phyloP scores from a whole-genome alignment of 2,888 invertebrate genomes.

The Eilema depressum region DNA sequence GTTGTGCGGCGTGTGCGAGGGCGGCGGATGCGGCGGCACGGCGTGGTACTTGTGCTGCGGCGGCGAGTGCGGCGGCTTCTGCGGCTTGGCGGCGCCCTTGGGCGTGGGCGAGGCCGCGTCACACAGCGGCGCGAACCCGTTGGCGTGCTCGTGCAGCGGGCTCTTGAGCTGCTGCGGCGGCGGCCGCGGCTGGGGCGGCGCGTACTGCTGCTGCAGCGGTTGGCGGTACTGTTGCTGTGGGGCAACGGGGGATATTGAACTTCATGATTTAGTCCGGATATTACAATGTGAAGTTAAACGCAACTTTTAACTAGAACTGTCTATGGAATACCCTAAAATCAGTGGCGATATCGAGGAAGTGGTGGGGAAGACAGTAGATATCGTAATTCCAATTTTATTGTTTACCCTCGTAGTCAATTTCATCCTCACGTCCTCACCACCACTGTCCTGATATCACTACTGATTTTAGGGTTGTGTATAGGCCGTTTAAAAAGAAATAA shows the following conservation, averaged over 20 bases:
- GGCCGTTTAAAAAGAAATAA: too few relatives aligned
- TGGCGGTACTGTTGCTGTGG: constrained; percentile 80
- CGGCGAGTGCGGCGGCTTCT: constrained; percentile 82
- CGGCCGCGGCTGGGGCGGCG: constrained; percentile 73
- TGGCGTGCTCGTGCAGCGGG: constrained; percentile 84
- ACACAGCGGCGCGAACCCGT: constrained; percentile 88
- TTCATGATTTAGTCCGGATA: neutral
- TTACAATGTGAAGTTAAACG: neutral
- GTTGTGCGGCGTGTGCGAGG: constrained; percentile 71
- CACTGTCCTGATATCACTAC: too few relatives aligned
- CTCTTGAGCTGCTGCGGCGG: constrained; percentile 87
- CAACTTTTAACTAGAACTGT: neutral
- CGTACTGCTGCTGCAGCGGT: constrained; percentile 81
- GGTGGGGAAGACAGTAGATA: too few relatives aligned
- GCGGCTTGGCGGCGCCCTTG: constrained; percentile 73
- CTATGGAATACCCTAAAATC: too few relatives aligned
- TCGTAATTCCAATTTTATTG: too few relatives aligned
- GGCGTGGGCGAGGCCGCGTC: constrained; percentile 86
- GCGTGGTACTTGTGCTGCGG: constrained; percentile 84
- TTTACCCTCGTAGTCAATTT: too few relatives aligned
- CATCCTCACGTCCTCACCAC: too few relatives aligned
- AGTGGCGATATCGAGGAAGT: too few relatives aligned
- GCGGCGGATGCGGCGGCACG: constrained; percentile 67
- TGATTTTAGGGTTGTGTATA: too few relatives aligned
- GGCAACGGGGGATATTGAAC: neutral